These are phyloP conservation scores for Zaprionus ghesquierei DNA, from an alignment of 1,140 invertebrate genomes.

Conservation along the genomic window DNA sequence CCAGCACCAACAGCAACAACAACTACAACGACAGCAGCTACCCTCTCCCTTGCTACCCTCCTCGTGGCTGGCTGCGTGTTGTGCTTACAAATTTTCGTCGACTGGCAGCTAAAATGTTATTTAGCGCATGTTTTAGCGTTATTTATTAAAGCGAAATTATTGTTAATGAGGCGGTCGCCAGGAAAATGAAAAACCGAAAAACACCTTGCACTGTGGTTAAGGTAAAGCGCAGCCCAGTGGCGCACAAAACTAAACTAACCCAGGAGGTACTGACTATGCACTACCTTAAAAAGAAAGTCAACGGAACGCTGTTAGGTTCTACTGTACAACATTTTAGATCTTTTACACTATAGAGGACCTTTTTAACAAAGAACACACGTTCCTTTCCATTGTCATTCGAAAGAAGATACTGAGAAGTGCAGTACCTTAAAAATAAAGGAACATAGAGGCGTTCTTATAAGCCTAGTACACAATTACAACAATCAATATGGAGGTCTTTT, in stretches of 20 bases:
- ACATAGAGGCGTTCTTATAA: too few species aligned
- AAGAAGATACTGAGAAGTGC: too few species aligned
- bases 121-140: slow-evolving; percentile 81
- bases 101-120: slow-evolving; percentile 70
- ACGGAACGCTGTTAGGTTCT: background rate
- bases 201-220: background rate
- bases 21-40: background rate
- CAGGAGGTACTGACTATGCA: background rate
- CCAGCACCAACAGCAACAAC: background rate
- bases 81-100: slow-evolving; percentile 47
- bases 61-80: slow-evolving; percentile 29
- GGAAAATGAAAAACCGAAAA: background rate
- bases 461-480: too few species aligned
- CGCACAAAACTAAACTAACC: background rate
- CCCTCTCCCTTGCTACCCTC: background rate
- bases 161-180: slow-evolving; percentile 67
- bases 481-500: too few species aligned
- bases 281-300: background rate
- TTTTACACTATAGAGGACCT: too few species aligned
- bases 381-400: too few species aligned
- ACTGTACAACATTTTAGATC: too few species aligned
- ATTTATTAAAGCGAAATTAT: slow-evolving; percentile 81
- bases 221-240: background rate
- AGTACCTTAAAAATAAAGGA: too few species aligned
- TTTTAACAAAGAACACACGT: too few species aligned